Evolutionary conservation across 2,113 vertebrate genomes (phyloP).

Genomic region (Pampusana beccarii): DNA sequence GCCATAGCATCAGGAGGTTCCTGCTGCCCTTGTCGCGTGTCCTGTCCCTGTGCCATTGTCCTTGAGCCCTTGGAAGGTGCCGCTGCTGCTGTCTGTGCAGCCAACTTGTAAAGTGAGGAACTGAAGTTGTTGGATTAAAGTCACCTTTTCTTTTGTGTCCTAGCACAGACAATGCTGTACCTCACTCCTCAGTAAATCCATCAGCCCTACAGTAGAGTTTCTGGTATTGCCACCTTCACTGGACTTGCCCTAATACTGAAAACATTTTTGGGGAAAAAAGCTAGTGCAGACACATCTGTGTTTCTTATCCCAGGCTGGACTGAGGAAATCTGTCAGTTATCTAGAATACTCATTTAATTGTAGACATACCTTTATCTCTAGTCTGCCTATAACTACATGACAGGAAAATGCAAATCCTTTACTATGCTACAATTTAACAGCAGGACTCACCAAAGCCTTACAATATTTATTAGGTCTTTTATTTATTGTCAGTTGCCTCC

Average conservation of each 20-base stretch:
- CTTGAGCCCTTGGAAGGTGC: background rate
- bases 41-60: background rate
- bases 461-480: conserved; percentile 54
- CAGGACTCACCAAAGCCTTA: conserved; percentile 45
- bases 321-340: background rate
- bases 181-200: background rate
- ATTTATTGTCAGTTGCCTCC: conserved; percentile 64
- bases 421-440: conserved; percentile 20
- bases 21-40: fast-evolving
- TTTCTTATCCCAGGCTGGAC: background rate
- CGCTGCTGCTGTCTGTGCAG: background rate
- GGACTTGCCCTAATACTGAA: background rate
- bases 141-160: background rate
- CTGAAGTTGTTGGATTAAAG: background rate
- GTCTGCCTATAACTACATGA: conserved; percentile 20
- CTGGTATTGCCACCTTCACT: background rate
- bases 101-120: background rate
- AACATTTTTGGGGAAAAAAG: background rate
- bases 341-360: conserved; percentile 13
- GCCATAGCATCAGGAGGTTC: background rate
- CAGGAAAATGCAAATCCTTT: conserved; percentile 59
- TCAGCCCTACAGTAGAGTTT: background rate
- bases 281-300: background rate
- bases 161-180: background rate
- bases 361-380: conserved; percentile 21